These are phyloP conservation scores for Cololabis saira DNA, from an alignment of 2,113 vertebrate species.

Conservation along the genomic window DNA sequence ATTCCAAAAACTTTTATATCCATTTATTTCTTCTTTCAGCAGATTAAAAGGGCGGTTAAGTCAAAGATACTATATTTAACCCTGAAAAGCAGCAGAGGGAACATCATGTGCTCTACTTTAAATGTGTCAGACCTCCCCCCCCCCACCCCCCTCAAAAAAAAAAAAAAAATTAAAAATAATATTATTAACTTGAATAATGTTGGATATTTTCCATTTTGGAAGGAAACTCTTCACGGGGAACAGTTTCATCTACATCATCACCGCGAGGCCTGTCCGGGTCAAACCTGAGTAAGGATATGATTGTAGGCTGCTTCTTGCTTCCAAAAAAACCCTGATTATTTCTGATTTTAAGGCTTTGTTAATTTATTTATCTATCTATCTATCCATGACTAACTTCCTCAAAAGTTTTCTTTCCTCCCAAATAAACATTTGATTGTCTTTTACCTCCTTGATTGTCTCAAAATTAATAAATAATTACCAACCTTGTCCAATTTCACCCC, in stretches of 20 bases:
- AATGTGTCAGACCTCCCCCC: too few relatives aligned
- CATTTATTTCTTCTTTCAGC: background rate
- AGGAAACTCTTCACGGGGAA: conserved; percentile 45
- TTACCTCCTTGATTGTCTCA: conserved; percentile 48
- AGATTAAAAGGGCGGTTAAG: background rate
- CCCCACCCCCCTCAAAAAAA: too few relatives aligned
- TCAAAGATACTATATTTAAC: too few relatives aligned
- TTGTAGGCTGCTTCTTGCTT: conserved; percentile 58
- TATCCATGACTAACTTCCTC: conserved; percentile 1
- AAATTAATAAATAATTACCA: conserved; percentile 71
- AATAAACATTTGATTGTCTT: conserved; percentile 53
- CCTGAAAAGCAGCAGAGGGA: too few relatives aligned
- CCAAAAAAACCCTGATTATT: conserved; percentile 63
- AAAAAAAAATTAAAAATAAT: background rate
- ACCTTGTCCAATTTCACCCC: conserved; percentile 15
- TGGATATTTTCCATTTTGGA: conserved; percentile 34
- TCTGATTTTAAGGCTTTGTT: conserved; percentile 73
- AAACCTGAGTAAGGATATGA: conserved; percentile 76
- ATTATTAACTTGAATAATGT: background rate
- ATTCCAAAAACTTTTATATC: conserved; percentile 30
- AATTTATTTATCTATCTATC: background rate
- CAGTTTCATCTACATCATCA: background rate
- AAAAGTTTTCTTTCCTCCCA: conserved; percentile 18
- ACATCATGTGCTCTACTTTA: too few relatives aligned
- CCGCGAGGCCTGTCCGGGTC: conserved; percentile 37